Evolutionary conservation across 2,888 invertebrate species (phyloP), one percentile per base, ranked within the genome.

Genomic region (Helicoverpa assulta): DNA sequence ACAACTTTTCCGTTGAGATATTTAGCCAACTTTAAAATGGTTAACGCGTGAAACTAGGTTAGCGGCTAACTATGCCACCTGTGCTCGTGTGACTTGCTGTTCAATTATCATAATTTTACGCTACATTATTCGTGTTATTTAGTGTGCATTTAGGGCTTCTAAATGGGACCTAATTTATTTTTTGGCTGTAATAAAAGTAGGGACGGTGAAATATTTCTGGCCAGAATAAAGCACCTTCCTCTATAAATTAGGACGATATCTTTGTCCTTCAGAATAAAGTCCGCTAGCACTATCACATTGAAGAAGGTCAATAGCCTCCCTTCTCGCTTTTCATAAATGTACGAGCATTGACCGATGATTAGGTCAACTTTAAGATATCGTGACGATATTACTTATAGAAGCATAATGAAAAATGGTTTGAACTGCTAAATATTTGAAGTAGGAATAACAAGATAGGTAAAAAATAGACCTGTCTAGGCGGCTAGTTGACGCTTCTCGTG

Each of bases 11-110:
- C 57, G 69, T 70, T 80, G 84, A 69, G 83, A 82, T 89, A 88
- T 91, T 90, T 88, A 88, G 81, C 78, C 83, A 91, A 92, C 89
- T 93, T 92, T 90, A 89, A 89, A 91, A 93, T 89, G 86, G 81
- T 84, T 86, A 84, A 80, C 85, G 78, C 73, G 76, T 64, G 80
- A 84, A 93, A 93, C 89, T 93, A 80, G 91, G 91, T 90, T 90
- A 89, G 82, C 76, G 78, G 85, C 81, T 85, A 86, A 88, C 88
- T 89, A 80, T 83, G 85, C 88, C 93, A 94, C 93, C 93, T 93
- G 92, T 90, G 91, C 86, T 62, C 86, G 83, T 67, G 82, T 83
- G 82, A 16, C 37, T 60, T 73, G 69, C 59, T 66, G 67, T 72
- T 74, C 70, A 71, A 81, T 73, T 53, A 69, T 57, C 37, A 62